These are phyloP conservation scores for Heterodera carotae DNA, from an alignment of 1,140 invertebrate genomes.

Conservation along the genomic window DNA sequence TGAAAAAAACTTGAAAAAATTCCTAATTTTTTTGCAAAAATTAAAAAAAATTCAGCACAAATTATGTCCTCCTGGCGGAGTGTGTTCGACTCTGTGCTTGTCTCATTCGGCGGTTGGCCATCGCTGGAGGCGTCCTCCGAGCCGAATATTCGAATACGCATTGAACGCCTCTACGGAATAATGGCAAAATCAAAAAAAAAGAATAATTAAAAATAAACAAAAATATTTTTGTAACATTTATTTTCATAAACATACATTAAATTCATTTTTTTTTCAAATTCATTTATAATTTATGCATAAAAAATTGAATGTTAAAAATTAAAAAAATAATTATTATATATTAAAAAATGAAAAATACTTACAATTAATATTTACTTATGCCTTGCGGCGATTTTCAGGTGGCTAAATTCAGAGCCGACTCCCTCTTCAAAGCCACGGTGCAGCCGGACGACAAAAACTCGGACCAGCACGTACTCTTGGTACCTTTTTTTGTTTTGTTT, in stretches of 20 bases:
- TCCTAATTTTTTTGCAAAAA: no score
- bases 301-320: neutral
- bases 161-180: constrained; percentile 59
- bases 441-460: constrained; percentile 65
- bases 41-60: constrained; percentile 42
- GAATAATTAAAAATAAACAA: neutral
- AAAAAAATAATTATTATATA: neutral
- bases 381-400: constrained; percentile 43
- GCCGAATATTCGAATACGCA: constrained; percentile 35
- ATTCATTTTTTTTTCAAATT: neutral
- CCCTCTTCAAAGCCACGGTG: constrained; percentile 63
- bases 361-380: neutral
- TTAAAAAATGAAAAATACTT: neutral
- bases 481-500: neutral
- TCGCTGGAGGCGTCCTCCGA: constrained; percentile 46
- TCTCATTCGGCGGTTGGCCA: constrained; percentile 62
- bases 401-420: constrained; percentile 61
- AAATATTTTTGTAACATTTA: neutral
- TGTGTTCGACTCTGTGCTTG: constrained; percentile 59
- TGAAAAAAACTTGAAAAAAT: no score
- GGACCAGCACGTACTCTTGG: constrained; percentile 60
- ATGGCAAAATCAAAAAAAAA: constrained; percentile 37
- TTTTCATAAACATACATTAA: no score
- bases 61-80: constrained; percentile 58
- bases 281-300: neutral